Evolutionary conservation across 2,888 invertebrate species (phyloP), one percentile per base, ranked within the genome.

Genomic region (Mythimna ferrago): DNA sequence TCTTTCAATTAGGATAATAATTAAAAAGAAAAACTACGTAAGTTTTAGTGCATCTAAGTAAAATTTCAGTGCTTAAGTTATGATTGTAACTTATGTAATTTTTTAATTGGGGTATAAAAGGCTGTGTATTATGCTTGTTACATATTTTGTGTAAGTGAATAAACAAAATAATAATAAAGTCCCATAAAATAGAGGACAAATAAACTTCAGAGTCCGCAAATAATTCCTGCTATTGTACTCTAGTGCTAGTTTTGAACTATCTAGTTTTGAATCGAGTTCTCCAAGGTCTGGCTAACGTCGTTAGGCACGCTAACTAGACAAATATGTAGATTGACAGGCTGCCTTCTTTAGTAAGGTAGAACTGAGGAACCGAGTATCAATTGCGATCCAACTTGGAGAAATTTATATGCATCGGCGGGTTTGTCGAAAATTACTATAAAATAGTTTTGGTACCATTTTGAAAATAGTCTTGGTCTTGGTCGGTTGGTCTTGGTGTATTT

Each of bases 281-380:
- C 62, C 32, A 75, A 78, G 75, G 79, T 71, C 51, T 62, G 2
- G 16, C 21, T 32, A 69, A 78, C 38, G 48, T 44, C 19, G 58
- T 71, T 21, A 44, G 61, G 26, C 16, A 35, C 16, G 58, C n/a
- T 9, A 57, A 79, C 79, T n/a, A 61, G 2, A 56, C 32, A 14
- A 41, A 41, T 35, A 57, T 19, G 38, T 56, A 44, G 11, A 41
- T 56, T 44, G 21, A 51, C 3, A 19, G 19, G 51, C 4, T n/a
- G 51, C 21, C n/a, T 51, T 62, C 54, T 51, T n/a, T 26, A 26
- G 41, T 19, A 58, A 57, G n/a, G 7, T 51, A 26, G 35, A 78
- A 48, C 61, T 78, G 21, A 48, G 11, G 32, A 70, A 11, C 48
- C 38, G 21, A 64, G 26, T 72, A 63, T 26, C 21, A 63, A 26